A percentile compares a stretch with the other conserved stretches of the same genome.
These are phyloP conservation scores for Chirona hameri DNA, from an alignment of 2,888 invertebrate species.

Conservation along the genomic window DNA sequence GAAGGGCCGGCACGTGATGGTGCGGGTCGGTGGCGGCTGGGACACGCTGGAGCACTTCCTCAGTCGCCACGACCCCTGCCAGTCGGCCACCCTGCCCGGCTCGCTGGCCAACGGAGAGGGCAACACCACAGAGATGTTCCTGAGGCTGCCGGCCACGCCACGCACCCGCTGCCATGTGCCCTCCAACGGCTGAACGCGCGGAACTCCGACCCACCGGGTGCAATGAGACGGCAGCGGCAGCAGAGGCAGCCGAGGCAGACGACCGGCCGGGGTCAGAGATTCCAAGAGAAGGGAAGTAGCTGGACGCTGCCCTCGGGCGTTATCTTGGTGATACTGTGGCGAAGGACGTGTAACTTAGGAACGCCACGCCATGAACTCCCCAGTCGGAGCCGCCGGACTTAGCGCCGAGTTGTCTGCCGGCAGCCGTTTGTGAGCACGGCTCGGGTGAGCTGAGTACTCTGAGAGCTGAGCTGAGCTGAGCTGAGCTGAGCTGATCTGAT, in stretches of 20 bases:
- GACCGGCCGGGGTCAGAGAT: background rate
- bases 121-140: constrained; percentile 8
- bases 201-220: background rate
- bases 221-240: background rate
- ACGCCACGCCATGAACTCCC: too few relatives aligned
- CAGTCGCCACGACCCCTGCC: constrained; percentile 79
- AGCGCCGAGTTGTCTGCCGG: too few relatives aligned
- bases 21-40: constrained; percentile 91
- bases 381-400: too few relatives aligned
- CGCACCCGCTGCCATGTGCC: background rate
- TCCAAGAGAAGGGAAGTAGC: background rate
- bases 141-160: constrained; percentile 22
- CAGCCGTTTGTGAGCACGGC: too few relatives aligned
- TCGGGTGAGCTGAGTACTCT: too few relatives aligned
- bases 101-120: background rate
- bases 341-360: too few relatives aligned
- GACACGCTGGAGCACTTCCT: constrained; percentile 90
- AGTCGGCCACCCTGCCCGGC: constrained; percentile 46
- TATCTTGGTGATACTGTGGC: too few relatives aligned
- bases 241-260: background rate
- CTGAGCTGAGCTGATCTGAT: too few relatives aligned
- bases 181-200: background rate
- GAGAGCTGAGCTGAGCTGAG: too few relatives aligned
- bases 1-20: constrained; percentile 93
- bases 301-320: background rate